A percentile compares a stretch with the other conserved stretches of the same genome.
Evolutionary conservation across 2,797 vertebrate species (phyloP).

Genomic region (Philypnodon macrostomus): DNA sequence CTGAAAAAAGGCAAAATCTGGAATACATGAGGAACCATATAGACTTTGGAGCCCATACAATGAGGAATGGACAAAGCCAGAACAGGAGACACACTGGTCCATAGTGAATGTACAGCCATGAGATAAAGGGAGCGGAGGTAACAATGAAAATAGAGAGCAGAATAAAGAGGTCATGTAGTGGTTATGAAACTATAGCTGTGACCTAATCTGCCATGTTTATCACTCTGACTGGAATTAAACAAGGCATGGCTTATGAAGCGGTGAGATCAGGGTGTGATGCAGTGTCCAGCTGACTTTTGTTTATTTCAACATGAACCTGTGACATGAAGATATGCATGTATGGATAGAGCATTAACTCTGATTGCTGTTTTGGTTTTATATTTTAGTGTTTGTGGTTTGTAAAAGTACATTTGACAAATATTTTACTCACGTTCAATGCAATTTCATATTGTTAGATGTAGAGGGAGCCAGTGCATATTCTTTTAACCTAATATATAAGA

Average conservation of each 20-base stretch:
- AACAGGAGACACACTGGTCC: slow-evolving; percentile 57
- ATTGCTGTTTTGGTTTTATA: too few species aligned
- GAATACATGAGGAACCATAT: slow-evolving; percentile 56
- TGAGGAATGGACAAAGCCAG: slow-evolving; percentile 51
- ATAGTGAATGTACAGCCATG: slow-evolving; percentile 39
- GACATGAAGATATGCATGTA: too few species aligned
- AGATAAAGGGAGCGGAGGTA: slow-evolving; percentile 34
- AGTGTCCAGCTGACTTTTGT: slow-evolving; percentile 14
- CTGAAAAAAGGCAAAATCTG: slow-evolving; percentile 30
- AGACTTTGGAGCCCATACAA: slow-evolving; percentile 55
- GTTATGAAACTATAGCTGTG: slow-evolving; percentile 78
- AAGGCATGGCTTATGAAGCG: slow-evolving; percentile 60
- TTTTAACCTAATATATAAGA: too few species aligned
- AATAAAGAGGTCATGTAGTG: slow-evolving; percentile 71
- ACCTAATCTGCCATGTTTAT: slow-evolving; percentile 79
- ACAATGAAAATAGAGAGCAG: slow-evolving; percentile 22
- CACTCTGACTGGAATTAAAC: slow-evolving; percentile 73
- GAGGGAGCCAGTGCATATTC: too few species aligned
- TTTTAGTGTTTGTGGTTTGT: too few species aligned
- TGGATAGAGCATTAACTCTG: too few species aligned
- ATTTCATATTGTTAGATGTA: too few species aligned
- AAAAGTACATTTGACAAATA: too few species aligned
- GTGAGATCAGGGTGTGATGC: slow-evolving; percentile 29
- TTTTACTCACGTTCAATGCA: too few species aligned
- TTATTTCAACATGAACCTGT: background rate